Base-by-base conservation (phyloP, 2,888 invertebrate genomes). In the Diabrotica balteata region DNA sequence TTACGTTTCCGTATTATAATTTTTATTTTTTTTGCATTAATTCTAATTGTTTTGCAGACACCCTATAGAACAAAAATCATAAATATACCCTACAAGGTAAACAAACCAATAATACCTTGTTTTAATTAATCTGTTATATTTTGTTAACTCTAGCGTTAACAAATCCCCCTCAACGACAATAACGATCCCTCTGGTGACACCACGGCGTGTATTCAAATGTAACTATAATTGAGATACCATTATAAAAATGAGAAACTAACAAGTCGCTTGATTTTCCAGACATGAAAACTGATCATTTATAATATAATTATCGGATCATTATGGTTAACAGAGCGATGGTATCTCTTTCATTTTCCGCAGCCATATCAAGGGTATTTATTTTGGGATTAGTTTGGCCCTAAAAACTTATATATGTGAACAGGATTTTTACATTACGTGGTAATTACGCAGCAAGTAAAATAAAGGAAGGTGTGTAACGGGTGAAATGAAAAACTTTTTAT, bases 211-310 rank as follows among this genome's bases (percentile, higher is more conserved):
- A 62, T 54, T 67, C 62, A 67, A 67, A 66, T 65, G 72, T 69
- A 71, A 71, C 55, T 67, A 64, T 74, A 76, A 77, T 77, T 72
- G 74, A 73, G 70, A 69, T 58, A 67, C 71, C 75, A 75, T 77
- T 76, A 75, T 66, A 75, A 71, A 76, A 75, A 76, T 75, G 75
- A 72, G 75, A 75, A 75, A 76, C 73, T 75, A 75, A 76, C 75
- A 75, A 76, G 73, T 69, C 61, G 58, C 69, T 73, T 71, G 73
- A 76, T 78, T 77, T 76, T 74, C 74, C 73, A 73, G 78, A 79
- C 82, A 82, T 81, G 81, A 75, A 78, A 80, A 78, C 73, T 71
- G 76, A 77, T 78, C 81, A 81, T 81, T 82, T 80, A 81, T 80
- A 79, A 80, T 74, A 78, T 75, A 78, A 79, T 80, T 81, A 80